These are phyloP conservation scores for Netelia melanura DNA, from an alignment of 2,888 invertebrate genomes.

Conservation along the genomic window DNA sequence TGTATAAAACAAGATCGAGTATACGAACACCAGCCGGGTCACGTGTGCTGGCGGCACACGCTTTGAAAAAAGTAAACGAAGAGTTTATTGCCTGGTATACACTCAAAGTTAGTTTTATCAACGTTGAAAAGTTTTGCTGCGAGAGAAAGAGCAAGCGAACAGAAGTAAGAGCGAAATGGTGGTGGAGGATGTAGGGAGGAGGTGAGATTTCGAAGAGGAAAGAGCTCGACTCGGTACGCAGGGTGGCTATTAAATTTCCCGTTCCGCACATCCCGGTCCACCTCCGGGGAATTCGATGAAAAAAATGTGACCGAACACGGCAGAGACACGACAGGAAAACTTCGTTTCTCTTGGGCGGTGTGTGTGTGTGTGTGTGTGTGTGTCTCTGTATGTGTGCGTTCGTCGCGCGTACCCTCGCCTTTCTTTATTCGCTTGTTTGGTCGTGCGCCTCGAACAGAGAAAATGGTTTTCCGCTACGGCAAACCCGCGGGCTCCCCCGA, in stretches of 20 bases:
- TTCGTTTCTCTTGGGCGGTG: conserved; percentile 12
- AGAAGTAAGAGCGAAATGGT: not conserved
- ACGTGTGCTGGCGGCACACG: conserved; percentile 29
- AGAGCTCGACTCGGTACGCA: conserved; percentile 33
- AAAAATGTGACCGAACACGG: conserved; percentile 20
- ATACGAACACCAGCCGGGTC: not conserved
- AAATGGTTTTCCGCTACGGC: conserved; percentile 70
- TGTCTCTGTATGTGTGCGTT: not conserved
- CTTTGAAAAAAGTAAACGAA: conserved; percentile 49
- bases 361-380: not conserved
- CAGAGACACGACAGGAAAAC: conserved; percentile 47
- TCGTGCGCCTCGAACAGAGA: conserved; percentile 66
- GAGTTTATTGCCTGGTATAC: conserved; percentile 59
- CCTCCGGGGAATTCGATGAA: conserved; percentile 30
- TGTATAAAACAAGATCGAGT: not conserved
- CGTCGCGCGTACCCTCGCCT: too few relatives aligned
- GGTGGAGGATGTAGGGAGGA: not conserved
- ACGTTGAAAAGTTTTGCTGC: conserved; percentile 51
- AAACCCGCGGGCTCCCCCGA: conserved; percentile 30
- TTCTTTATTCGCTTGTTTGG: conserved; percentile 65
- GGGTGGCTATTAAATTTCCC: conserved; percentile 56
- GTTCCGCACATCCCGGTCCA: conserved; percentile 33
- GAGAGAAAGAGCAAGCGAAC: conserved; percentile 11
- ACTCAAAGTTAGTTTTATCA: conserved; percentile 61
- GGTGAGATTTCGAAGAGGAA: not conserved